Base-by-base conservation (phyloP, 2,888 invertebrate species). In the Andricus curvator region DNA sequence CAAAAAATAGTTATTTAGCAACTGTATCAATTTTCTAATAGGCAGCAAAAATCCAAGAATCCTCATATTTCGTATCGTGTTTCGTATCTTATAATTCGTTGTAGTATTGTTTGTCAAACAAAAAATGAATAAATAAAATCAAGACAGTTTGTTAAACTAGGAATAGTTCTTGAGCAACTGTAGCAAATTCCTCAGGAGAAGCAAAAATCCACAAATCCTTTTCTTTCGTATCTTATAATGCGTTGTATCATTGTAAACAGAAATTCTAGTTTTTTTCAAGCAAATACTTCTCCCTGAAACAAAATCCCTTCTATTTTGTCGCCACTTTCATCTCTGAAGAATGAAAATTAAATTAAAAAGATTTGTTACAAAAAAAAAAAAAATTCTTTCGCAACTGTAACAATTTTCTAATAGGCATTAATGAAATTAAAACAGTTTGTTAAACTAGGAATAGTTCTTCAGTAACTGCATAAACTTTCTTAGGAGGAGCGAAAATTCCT, bases 81-180 rank as follows among this genome's bases (percentile, higher is more conserved):
- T 6, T 20, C 20, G 6, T 51, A 56, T 9, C 2, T 9, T 8
- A 8, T n/a, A 9, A n/a, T n/a, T n/a, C 56, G n/a, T n/a, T n/a
- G 11, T 56, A 1, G 9, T 9, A 56, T 56, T 6, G 0, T 37
- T 6, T 6, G 37, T 8, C 6, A 8, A 37, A 37, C 3, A 33
- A 25, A 25, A 25, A 25, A 1, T 2, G 2, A 25, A 25, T 25
- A 1, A 1, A 33, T 8, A 37, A 0, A 37, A 6, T 37, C 0
- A 33, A 33, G 5, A 37, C 37, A 37, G 8, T 0, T 8, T 8
- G 6, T 56, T 56, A 22, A 74, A 56, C 37, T n/a, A 56, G 4
- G 20, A 51, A 70, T 48, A 29, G 29, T 51, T n/a, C 70, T 70
- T 51, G 29, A 20, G 33, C n/a, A 70, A 70, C 48, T 51, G 13